Base-by-base conservation (phyloP, 2,888 invertebrate genomes). In the Trichopoda pennipes region DNA sequence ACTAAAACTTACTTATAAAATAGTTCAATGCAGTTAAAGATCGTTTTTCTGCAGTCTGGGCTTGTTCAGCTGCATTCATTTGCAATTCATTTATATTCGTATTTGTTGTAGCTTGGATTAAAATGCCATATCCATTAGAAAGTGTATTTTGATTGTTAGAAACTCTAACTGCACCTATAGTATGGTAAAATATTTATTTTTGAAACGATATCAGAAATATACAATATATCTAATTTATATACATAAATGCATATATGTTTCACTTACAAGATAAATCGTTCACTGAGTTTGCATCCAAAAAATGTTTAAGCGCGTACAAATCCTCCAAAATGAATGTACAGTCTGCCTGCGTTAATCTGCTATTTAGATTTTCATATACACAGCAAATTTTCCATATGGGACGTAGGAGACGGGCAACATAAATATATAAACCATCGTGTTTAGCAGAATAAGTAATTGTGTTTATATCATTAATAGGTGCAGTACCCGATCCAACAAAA, bases 381-480 rank as follows among this genome's bases (percentile, higher is more conserved):
- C 96, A 96, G 89, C 94, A 94, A 84, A 94, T 92, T 86, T 94
- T 95, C 99, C 99, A 99, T 83, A 99, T 93, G 0, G 97, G 96
- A 38, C 97, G 92, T 19, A 99, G 92, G 85, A 99, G 95, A 85
- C 99, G 93, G 23, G 96, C 94, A 16, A 98, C 94, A 89, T 97
- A 98, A 53, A 98, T 93, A 91, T 98, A 99, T 10, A 99, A 93
- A 0, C 98, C 98, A 88, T 98, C 97, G 89, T 99, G 99, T 89
- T 97, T 97, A 0, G 96, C 94, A 0, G 97, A 96, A 90, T 92
- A 93, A 53, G 92, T 81, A n/a, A 91, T 87, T 12, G 85, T 85
- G 3, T 87, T 86, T 47, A 88, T 85, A 60, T 90, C 90, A 70
- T 85, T 82, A 14, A 58, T 64, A 23, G 86, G 32, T 38, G 87